phyloP scores from a whole-genome alignment of 2,888 invertebrate species.

The Epicampocera succincta region DNA sequence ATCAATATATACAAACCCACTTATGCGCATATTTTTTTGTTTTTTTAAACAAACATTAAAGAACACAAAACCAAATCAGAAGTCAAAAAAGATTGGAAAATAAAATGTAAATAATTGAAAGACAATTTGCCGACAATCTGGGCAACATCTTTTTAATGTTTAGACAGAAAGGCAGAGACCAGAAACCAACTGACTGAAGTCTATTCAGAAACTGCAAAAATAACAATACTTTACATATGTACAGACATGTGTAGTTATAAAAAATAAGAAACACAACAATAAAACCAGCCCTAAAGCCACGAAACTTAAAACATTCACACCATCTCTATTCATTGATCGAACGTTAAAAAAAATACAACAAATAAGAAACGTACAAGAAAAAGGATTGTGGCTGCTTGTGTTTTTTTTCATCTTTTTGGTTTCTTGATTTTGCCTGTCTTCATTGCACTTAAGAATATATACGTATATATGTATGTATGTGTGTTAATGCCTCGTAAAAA shows the following conservation, averaged over 20 bases:
- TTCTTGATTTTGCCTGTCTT: conserved; percentile 8
- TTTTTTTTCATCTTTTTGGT: conserved; percentile 3
- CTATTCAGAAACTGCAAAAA: conserved; percentile 31
- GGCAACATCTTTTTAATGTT: conserved; percentile 71
- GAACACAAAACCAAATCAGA: conserved; percentile 50
- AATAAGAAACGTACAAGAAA: conserved; percentile 50
- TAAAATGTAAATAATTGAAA: conserved; percentile 67
- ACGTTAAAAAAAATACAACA: conserved; percentile 38
- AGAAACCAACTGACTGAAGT: conserved; percentile 53
- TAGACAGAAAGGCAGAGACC: conserved; percentile 46
- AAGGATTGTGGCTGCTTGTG: conserved; percentile 50
- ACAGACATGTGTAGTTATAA: not conserved
- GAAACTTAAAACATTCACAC: conserved; percentile 14
- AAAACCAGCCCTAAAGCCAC: conserved; percentile 39
- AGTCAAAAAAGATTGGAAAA: conserved; percentile 54
- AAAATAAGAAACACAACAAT: conserved; percentile 16
- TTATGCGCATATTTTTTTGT: not conserved
- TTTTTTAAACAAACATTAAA: not conserved
- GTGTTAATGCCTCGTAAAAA: conserved; percentile 58
- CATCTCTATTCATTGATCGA: not conserved
- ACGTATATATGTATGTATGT: too few relatives aligned
- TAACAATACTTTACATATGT: conserved; percentile 7
- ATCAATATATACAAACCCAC: not conserved
- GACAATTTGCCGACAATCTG: conserved; percentile 73
- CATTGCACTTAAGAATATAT: conserved; percentile 6